These are phyloP conservation scores for Syngnathus floridae DNA, from an alignment of 2,113 vertebrate species.

Conservation along the genomic window DNA sequence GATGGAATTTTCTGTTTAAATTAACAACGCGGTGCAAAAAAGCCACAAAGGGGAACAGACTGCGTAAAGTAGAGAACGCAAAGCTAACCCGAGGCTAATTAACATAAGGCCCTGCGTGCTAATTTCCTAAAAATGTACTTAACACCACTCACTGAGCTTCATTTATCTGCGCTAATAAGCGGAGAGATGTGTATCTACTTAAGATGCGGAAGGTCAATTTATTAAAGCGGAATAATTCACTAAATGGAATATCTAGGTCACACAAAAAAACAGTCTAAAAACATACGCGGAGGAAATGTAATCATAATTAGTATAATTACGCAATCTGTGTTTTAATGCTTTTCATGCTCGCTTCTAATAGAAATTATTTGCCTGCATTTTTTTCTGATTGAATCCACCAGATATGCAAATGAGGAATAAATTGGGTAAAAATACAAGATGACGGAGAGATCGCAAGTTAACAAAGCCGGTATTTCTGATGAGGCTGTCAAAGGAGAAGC, in stretches of 20 bases:
- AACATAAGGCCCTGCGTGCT: constrained; percentile 48
- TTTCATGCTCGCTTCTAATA: not conserved
- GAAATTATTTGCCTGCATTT: not conserved
- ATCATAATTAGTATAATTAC: constrained; percentile 47
- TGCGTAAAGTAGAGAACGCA: constrained; percentile 44
- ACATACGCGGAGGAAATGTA: constrained; percentile 28
- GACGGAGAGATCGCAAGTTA: not conserved
- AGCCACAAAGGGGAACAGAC: constrained; percentile 55
- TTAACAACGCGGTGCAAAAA: constrained; percentile 39
- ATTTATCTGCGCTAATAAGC: constrained; percentile 59
- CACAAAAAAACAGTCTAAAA: constrained; percentile 28
- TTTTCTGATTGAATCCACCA: constrained; percentile 5
- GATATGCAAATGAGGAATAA: constrained; percentile 28
- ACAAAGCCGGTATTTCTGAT: not conserved
- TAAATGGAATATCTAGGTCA: constrained; percentile 42
- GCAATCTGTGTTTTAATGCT: not conserved
- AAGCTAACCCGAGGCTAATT: constrained; percentile 59
- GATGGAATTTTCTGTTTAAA: constrained; percentile 55
- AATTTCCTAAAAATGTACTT: constrained; percentile 60
- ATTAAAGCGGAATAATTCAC: constrained; percentile 61
- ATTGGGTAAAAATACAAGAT: not conserved
- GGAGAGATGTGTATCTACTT: constrained; percentile 56
- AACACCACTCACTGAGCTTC: constrained; percentile 47
- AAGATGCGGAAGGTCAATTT: constrained; percentile 59
- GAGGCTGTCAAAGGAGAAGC: not conserved